Conservation (phyloP, 1,140 invertebrate species). For the Ericerus pela region DNA sequence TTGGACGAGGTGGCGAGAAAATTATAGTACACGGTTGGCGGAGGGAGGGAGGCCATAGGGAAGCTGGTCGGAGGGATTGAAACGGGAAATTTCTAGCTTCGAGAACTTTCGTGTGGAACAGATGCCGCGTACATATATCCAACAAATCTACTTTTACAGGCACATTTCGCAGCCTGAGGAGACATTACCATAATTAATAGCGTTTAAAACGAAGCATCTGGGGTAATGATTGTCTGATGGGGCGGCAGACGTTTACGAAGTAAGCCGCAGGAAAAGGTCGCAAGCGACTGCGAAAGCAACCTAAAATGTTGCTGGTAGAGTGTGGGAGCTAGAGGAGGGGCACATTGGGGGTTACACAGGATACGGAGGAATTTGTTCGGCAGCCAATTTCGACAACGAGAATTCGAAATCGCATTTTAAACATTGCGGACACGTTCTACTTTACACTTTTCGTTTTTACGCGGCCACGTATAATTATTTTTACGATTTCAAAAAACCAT, state of each 20-base stretch:
- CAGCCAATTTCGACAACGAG: background rate
- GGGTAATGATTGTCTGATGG: conserved; percentile 9
- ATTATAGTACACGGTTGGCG: no score
- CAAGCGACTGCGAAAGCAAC: background rate
- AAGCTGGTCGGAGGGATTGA: no score
- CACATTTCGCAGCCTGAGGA: conserved; percentile 4
- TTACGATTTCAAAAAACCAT: background rate
- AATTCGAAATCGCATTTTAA: conserved; percentile 6
- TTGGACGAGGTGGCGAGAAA: no score
- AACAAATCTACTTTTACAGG: conserved; percentile 8
- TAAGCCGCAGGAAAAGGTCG: conserved; percentile 2
- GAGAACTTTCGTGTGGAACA: conserved; percentile 9
- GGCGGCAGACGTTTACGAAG: background rate
- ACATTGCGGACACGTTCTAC: conserved; percentile 4
- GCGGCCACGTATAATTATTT: background rate
- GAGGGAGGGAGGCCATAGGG: no score
- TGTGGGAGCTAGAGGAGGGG: no score
- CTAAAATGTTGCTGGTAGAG: no score
- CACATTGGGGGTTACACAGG: no score
- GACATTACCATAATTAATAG: conserved; percentile 12
- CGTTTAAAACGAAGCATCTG: conserved; percentile 2
- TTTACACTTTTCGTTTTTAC: background rate
- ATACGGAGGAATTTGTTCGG: no score
- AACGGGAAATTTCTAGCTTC: no score
- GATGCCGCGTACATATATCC: background rate